A percentile compares a stretch with the other conserved stretches of the same genome.
phyloP scores from a whole-genome alignment of 2,888 invertebrate genomes.

The Chloromyia formosa region DNA sequence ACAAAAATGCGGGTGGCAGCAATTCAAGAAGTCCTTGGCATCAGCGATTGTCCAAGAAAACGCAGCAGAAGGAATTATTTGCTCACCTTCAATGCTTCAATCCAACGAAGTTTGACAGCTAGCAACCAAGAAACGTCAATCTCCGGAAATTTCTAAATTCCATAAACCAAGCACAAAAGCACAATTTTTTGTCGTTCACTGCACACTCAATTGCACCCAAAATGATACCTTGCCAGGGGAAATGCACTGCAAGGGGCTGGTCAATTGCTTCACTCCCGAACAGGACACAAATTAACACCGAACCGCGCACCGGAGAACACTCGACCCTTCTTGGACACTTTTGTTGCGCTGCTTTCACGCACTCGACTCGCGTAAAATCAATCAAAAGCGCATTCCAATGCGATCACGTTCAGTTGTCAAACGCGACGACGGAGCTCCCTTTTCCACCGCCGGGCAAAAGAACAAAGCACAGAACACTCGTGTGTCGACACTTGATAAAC shows the following conservation, averaged over 20 bases:
- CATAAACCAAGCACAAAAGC: not conserved
- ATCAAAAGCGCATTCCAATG: slow-evolving; percentile 22
- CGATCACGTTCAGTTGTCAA: slow-evolving; percentile 25
- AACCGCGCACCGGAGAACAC: not conserved
- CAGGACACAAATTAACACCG: not conserved
- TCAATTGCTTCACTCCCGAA: not conserved
- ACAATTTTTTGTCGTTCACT: not conserved
- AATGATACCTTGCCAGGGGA: too few species aligned
- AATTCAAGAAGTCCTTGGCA: slow-evolving; percentile 1
- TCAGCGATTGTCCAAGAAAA: not conserved
- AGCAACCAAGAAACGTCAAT: too few species aligned
- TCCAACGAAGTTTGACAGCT: not conserved
- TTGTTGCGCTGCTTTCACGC: slow-evolving; percentile 1
- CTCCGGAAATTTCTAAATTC: not conserved
- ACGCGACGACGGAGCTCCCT: too few species aligned
- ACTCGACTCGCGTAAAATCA: slow-evolving; percentile 14
- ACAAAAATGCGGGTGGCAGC: not conserved
- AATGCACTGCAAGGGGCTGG: not conserved
- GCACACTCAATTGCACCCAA: not conserved
- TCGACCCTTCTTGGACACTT: not conserved
- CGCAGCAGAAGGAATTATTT: not conserved
- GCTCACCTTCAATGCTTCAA: not conserved
- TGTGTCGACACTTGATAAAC: too few species aligned
- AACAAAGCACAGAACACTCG: too few species aligned
- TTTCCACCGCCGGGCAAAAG: too few species aligned